phyloP scores from a whole-genome alignment of 1,140 invertebrate genomes.

The Lepidurus apus region DNA sequence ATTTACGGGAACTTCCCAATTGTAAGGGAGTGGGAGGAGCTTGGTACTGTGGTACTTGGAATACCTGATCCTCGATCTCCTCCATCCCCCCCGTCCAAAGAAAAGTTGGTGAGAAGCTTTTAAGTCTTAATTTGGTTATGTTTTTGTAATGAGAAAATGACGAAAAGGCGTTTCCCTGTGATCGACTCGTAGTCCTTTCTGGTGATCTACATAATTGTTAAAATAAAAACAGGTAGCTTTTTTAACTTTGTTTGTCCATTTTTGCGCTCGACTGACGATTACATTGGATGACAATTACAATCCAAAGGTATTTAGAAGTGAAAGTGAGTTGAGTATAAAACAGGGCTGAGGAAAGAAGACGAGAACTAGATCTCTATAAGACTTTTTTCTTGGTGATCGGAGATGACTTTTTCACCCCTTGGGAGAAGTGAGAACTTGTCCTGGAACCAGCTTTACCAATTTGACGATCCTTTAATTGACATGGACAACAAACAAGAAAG shows the following conservation, averaged over 20 bases:
- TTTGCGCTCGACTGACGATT: neutral
- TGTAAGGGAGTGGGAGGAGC: neutral
- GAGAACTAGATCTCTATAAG: neutral
- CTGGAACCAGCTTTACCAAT: too few species aligned
- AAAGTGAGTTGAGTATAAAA: neutral
- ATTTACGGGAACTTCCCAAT: neutral
- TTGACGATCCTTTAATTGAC: too few species aligned
- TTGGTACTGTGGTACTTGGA: neutral
- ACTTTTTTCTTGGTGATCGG: neutral
- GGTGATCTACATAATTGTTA: neutral
- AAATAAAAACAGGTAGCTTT: neutral
- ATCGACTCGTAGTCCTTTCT: neutral
- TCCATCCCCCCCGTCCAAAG: too few species aligned
- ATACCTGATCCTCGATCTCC: too few species aligned
- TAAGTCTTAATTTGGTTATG: neutral
- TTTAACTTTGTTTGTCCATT: neutral
- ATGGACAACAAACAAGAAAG: too few species aligned
- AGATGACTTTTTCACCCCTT: too few species aligned
- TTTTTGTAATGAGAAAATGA: neutral
- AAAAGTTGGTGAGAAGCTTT: neutral
- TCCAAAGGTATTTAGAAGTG: neutral
- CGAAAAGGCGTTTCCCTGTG: slow-evolving; percentile 4
- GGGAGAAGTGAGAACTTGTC: too few species aligned
- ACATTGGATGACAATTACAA: neutral
- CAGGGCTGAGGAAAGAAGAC: neutral